Conservation (phyloP, 2,113 vertebrate species). For the Drymodes brunneopygia region DNA sequence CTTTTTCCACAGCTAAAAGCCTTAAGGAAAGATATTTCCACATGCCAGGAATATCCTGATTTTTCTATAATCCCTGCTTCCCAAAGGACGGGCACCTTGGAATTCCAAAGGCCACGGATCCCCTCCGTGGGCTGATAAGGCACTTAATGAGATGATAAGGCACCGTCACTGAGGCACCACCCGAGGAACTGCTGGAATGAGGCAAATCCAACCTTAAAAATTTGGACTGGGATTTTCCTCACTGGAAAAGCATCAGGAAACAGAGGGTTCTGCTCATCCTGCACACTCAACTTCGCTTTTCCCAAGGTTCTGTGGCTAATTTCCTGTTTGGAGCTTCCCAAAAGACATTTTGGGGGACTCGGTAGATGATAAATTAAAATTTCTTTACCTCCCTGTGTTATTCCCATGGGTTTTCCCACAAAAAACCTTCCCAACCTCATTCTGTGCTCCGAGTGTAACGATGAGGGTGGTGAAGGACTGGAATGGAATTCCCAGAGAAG, state of each 20-base stretch:
- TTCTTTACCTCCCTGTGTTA: background rate
- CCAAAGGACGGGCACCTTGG: background rate
- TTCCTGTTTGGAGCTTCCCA: background rate
- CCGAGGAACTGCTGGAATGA: background rate
- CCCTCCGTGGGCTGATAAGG: background rate
- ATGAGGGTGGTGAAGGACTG: background rate
- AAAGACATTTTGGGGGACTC: background rate
- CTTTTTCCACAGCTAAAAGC: background rate
- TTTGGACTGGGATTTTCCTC: background rate
- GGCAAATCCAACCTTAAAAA: background rate
- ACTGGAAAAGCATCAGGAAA: rapidly evolving
- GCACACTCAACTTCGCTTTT: background rate
- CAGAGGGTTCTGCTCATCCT: background rate
- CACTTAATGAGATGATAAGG: background rate
- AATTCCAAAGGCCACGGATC: background rate
- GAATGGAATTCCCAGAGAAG: background rate
- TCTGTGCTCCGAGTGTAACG: rapidly evolving
- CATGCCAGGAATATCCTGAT: background rate
- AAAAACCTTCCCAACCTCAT: background rate
- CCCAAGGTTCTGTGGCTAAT: background rate
- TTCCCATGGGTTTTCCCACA: background rate
- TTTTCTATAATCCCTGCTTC: background rate
- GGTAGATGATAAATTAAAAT: rapidly evolving
- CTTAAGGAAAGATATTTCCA: background rate
- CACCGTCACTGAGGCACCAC: background rate